Percentiles rank a stretch among this genome's conserved stretches.
Evolutionary conservation across 2,888 invertebrate species (phyloP).

Genomic region (Agonopterix alstromeriana): DNA sequence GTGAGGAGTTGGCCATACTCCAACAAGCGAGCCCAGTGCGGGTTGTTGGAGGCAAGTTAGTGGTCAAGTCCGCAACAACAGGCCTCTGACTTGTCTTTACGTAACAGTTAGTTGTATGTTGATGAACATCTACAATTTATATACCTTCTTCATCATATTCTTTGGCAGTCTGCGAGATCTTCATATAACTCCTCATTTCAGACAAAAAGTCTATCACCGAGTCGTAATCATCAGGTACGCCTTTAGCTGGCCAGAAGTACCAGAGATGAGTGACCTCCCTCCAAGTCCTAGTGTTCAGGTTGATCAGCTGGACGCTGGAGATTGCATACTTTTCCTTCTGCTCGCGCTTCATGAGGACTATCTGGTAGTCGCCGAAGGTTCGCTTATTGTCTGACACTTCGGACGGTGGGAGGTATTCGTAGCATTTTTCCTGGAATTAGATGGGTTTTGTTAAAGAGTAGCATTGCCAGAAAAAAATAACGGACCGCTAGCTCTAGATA

Average conservation of each 20-base stretch:
- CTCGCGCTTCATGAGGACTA: conserved; percentile 91
- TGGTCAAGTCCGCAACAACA: no score
- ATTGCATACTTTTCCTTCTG: conserved; percentile 94
- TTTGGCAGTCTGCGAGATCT: conserved; percentile 67
- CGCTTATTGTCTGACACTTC: conserved; percentile 93
- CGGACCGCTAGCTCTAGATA: no score
- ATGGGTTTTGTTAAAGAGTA: background rate
- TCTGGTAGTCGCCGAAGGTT: conserved; percentile 91
- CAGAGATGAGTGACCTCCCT: conserved; percentile 94
- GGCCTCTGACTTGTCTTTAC: no score
- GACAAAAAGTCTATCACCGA: conserved; percentile 91
- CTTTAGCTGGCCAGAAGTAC: conserved; percentile 96
- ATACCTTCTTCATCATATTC: conserved; percentile 71
- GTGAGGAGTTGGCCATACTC: no score
- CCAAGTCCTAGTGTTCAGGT: conserved; percentile 87
- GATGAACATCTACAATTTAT: no score
- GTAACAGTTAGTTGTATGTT: no score
- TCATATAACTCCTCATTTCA: conserved; percentile 83
- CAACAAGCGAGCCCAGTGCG: no score
- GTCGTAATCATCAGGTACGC: conserved; percentile 89
- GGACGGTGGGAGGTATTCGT: conserved; percentile 93
- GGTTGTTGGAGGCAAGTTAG: no score
- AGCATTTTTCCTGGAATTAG: conserved; percentile 86
- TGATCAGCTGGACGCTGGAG: conserved; percentile 89
- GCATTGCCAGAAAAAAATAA: no score